Percentiles rank a stretch among this genome's conserved stretches.
phyloP scores from a whole-genome alignment of 2,888 invertebrate genomes.

The Globia sparganii region DNA sequence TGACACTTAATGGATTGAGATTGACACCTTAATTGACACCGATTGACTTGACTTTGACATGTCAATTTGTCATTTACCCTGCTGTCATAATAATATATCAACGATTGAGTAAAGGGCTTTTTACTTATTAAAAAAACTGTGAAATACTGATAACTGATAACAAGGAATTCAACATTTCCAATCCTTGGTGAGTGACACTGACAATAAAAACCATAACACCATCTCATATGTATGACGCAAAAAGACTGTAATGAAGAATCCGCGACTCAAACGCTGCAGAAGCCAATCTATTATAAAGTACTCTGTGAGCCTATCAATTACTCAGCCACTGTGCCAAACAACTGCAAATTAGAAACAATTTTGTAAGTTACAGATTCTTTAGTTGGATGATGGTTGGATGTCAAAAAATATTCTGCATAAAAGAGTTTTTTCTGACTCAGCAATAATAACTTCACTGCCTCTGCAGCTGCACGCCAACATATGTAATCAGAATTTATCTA shows the following conservation, averaged over 20 bases:
- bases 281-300: too few species aligned
- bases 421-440: too few species aligned
- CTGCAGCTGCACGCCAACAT: not conserved
- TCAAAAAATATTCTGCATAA: not conserved
- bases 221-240: not conserved
- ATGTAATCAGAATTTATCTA: too few species aligned
- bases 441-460: not conserved
- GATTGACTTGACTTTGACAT: too few species aligned
- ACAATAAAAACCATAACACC: not conserved
- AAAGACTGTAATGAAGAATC: not conserved
- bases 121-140: not conserved
- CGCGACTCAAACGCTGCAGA: not conserved
- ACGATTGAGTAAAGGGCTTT: not conserved
- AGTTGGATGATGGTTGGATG: too few species aligned
- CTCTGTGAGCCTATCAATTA: too few species aligned
- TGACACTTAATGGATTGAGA: not conserved
- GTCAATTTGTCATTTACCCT: slow-evolving; percentile 4
- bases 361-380: not conserved
- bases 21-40: too few species aligned
- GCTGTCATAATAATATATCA: too few species aligned
- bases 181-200: not conserved
- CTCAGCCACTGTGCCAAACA: not conserved
- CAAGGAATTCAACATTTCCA: not conserved
- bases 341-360: not conserved
- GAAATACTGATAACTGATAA: too few species aligned